Conservation (phyloP, 2,113 vertebrate genomes). For the Cephalopholis sonnerati region DNA sequence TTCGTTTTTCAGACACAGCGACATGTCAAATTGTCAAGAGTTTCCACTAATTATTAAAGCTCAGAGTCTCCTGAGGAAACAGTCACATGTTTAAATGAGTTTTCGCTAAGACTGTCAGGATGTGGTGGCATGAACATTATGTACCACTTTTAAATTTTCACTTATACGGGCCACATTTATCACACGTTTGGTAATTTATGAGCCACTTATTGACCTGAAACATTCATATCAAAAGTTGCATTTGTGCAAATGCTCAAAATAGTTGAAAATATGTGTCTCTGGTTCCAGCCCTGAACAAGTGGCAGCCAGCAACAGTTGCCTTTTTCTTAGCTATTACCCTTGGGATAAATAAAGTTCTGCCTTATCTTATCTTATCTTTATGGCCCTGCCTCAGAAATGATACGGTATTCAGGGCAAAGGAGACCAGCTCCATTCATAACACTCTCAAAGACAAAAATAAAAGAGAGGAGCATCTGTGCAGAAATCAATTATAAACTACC, state of each 20-base stretch:
- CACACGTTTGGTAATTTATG: too few species aligned
- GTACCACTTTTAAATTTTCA: background rate
- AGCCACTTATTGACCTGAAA: background rate
- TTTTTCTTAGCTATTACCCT: too few species aligned
- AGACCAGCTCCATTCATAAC: background rate
- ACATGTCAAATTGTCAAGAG: slow-evolving; percentile 42
- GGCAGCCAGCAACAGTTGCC: too few species aligned
- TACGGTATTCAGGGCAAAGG: background rate
- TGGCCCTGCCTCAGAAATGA: background rate
- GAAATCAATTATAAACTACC: background rate
- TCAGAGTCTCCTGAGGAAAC: background rate
- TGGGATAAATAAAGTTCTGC: too few species aligned
- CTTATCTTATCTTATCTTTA: background rate
- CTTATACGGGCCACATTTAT: background rate
- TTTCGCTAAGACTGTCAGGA: background rate
- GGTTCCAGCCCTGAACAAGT: too few species aligned
- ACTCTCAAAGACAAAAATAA: background rate
- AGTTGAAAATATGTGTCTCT: background rate
- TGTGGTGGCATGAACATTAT: background rate
- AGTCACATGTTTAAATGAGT: background rate
- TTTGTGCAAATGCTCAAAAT: background rate
- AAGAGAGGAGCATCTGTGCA: background rate
- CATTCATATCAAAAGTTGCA: background rate
- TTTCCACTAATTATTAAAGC: slow-evolving; percentile 25
- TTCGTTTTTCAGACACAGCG: slow-evolving; percentile 26